A percentile compares a stretch with the other conserved stretches of the same genome.
Conservation (phyloP, 37 sponge, comb jelly and placozoan genomes). For the Chondrosia reniformis region DNA sequence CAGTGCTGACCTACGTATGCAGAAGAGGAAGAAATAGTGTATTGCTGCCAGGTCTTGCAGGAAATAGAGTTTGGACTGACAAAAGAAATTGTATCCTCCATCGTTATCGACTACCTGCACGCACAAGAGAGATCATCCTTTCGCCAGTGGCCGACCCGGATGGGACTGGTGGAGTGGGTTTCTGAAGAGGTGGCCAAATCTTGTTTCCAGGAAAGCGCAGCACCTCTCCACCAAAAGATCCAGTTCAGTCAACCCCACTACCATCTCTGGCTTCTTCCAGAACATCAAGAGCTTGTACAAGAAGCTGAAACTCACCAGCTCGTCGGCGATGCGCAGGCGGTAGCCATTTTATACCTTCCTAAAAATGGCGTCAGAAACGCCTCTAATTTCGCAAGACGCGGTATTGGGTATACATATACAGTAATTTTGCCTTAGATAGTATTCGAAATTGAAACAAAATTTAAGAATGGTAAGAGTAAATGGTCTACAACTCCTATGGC, state of each 20-base stretch:
- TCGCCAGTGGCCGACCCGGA: slow-evolving; percentile 30
- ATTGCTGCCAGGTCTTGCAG: slow-evolving; percentile 24
- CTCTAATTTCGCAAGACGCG: too few relatives aligned
- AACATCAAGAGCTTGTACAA: not conserved
- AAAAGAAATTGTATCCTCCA: slow-evolving; percentile 32
- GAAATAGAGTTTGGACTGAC: slow-evolving; percentile 56
- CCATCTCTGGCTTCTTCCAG: not conserved
- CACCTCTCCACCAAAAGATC: not conserved
- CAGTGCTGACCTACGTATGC: slow-evolving; percentile 23
- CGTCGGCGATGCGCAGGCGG: too few relatives aligned
- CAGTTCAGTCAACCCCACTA: not conserved
- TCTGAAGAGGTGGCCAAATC: slow-evolving; percentile 32
- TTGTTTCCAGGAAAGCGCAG: not conserved
- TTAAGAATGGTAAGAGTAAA: too few relatives aligned
- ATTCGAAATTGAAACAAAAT: too few relatives aligned
- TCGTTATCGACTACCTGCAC: slow-evolving; percentile 33
- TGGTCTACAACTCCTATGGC: too few relatives aligned
- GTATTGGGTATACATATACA: too few relatives aligned
- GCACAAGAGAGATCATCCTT: slow-evolving; percentile 28
- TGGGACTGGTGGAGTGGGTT: slow-evolving; percentile 43
- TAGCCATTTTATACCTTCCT: too few relatives aligned
- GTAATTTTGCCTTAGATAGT: too few relatives aligned
- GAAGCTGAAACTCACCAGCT: too few relatives aligned
- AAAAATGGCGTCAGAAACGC: too few relatives aligned
- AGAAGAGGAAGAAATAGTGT: slow-evolving; percentile 46